phyloP scores from a whole-genome alignment of 2,113 vertebrate species.

The Dipodomys stephensi region DNA sequence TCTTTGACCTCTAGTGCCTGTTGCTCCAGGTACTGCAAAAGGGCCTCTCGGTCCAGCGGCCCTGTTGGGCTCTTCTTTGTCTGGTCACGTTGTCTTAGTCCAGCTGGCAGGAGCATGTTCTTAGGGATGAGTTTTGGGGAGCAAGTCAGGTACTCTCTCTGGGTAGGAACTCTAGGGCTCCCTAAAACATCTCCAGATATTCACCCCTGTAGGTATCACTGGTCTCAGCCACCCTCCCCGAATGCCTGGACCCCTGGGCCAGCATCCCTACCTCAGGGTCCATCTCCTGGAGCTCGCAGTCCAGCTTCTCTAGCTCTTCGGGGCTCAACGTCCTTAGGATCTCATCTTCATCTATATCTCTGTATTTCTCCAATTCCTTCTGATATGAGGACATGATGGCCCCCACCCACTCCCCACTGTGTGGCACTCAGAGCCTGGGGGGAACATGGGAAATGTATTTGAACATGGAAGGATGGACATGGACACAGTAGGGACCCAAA shows the following conservation, averaged over 20 bases:
- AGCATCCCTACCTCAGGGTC: constrained; percentile 93
- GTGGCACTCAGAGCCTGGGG: constrained; percentile 59
- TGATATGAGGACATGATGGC: constrained; percentile 86
- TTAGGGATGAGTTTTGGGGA: constrained; percentile 78
- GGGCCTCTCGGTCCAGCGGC: constrained; percentile 90
- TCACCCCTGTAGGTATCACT: background rate
- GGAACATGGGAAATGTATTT: constrained; percentile 20
- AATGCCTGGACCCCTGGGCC: background rate
- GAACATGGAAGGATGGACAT: background rate
- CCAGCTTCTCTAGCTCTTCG: constrained; percentile 93
- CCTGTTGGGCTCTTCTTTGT: constrained; percentile 95
- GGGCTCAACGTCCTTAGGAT: constrained; percentile 93
- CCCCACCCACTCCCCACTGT: constrained; percentile 52
- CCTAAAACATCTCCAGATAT: constrained; percentile 44
- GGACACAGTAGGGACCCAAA: background rate
- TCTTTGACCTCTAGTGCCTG: constrained; percentile 91
- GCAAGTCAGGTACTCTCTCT: constrained; percentile 41
- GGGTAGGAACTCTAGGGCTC: background rate
- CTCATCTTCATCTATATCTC: constrained; percentile 97
- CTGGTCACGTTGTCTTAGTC: constrained; percentile 94
- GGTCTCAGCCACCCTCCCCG: constrained; percentile 36
- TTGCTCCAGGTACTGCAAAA: constrained; percentile 95
- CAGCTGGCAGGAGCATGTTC: constrained; percentile 96
- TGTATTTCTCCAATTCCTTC: constrained; percentile 92
- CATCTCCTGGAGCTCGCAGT: constrained; percentile 95